phyloP scores from a whole-genome alignment of 2,888 invertebrate species.

The Drosophila anomalata region DNA sequence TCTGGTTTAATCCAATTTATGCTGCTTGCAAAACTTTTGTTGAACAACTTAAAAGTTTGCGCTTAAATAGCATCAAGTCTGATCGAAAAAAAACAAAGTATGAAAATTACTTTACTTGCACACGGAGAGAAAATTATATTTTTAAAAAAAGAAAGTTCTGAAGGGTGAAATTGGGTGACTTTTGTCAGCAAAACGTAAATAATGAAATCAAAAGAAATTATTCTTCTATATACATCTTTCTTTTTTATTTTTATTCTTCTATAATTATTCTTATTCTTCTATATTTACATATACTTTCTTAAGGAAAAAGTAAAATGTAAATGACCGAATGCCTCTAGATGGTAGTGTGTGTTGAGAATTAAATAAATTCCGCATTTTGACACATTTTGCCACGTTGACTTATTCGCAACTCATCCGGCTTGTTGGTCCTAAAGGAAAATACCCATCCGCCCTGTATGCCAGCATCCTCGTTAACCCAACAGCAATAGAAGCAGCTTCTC shows the following conservation, averaged over 20 bases:
- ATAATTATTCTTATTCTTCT: no score
- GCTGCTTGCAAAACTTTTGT: constrained; percentile 69
- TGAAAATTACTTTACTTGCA: constrained; percentile 69
- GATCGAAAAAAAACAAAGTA: constrained; percentile 62
- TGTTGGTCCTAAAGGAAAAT: neutral
- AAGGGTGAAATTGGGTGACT: neutral
- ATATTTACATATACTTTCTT: neutral
- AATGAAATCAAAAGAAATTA: neutral
- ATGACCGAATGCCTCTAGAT: constrained; percentile 5
- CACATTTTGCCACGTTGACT: constrained; percentile 81
- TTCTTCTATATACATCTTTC: neutral
- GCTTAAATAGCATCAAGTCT: constrained; percentile 74
- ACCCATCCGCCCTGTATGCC: constrained; percentile 35
- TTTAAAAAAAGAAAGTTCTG: neutral
- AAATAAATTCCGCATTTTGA: constrained; percentile 82
- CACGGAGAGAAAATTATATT: constrained; percentile 15
- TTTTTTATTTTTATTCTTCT: no score
- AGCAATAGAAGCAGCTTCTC: neutral
- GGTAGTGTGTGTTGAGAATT: constrained; percentile 70
- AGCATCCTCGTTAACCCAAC: constrained; percentile 61
- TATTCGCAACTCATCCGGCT: constrained; percentile 50
- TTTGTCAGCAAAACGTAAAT: neutral
- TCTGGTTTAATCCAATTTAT: constrained; percentile 79
- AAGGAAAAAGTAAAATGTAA: constrained; percentile 8
- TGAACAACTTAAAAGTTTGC: constrained; percentile 74